These are phyloP conservation scores for Neopipo cinnamomea DNA, from an alignment of 2,113 vertebrate genomes.

Conservation along the genomic window DNA sequence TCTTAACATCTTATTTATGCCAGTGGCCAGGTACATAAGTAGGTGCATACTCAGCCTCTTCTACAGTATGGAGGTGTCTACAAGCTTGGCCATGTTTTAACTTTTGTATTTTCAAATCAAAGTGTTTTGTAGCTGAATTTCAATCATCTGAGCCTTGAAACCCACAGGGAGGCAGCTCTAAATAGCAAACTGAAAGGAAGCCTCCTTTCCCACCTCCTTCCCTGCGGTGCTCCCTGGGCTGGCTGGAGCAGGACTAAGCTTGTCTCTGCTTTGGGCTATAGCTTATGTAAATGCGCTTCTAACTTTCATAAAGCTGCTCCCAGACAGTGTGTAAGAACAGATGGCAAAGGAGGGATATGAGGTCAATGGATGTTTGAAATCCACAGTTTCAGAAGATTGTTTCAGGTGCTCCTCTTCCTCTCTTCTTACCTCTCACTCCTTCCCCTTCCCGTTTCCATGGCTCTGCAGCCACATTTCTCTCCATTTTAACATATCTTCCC, in stretches of 20 bases:
- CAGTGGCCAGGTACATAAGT: accelerated
- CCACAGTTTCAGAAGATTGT: neutral
- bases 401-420: neutral
- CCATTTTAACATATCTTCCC: neutral
- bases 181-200: neutral
- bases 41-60: neutral
- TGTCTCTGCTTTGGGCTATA: neutral
- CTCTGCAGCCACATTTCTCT: neutral
- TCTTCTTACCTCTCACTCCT: neutral
- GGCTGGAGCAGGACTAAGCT: neutral
- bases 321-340: neutral
- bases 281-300: neutral
- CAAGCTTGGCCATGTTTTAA: neutral
- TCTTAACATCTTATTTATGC: neutral
- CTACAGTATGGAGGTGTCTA: neutral
- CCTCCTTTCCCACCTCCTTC: neutral
- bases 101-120: neutral
- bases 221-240: neutral
- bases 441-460: neutral
- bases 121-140: neutral
- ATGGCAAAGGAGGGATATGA: neutral
- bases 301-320: neutral
- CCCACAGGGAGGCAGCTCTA: neutral
- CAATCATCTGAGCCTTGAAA: neutral
- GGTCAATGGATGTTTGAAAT: neutral